Conservation (phyloP, 2,888 invertebrate species). For the Phengaris alcon region DNA sequence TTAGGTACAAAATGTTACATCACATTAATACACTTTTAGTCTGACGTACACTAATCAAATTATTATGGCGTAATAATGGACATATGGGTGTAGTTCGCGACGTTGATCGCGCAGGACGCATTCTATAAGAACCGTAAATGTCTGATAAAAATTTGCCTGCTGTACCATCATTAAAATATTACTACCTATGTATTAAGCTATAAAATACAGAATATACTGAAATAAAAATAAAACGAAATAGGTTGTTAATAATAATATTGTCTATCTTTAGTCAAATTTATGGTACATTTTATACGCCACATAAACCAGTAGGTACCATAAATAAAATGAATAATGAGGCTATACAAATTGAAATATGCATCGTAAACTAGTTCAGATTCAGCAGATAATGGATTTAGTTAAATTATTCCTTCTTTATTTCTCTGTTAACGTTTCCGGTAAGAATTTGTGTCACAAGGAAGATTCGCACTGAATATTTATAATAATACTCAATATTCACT, state of each 20-base stretch:
- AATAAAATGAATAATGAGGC: background rate
- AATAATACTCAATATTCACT: background rate
- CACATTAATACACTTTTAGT: too few relatives aligned
- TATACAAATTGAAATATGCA: slow-evolving; percentile 8
- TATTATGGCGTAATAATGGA: too few relatives aligned
- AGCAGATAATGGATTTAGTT: background rate
- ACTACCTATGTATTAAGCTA: too few relatives aligned
- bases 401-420: slow-evolving; percentile 15
- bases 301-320: background rate
- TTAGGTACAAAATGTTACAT: too few relatives aligned
- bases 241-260: background rate
- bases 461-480: background rate
- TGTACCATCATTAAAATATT: too few relatives aligned
- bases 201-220: too few relatives aligned
- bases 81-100: too few relatives aligned
- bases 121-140: too few relatives aligned
- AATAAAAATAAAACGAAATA: too few relatives aligned
- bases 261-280: background rate
- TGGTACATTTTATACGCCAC: background rate
- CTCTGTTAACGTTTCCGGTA: background rate
- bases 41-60: too few relatives aligned
- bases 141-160: too few relatives aligned
- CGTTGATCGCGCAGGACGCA: too few relatives aligned
- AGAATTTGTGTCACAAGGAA: background rate
- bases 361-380: background rate